Evolutionary conservation across 2,113 vertebrate species (phyloP).

Genomic region (Ctenomys sociabilis): DNA sequence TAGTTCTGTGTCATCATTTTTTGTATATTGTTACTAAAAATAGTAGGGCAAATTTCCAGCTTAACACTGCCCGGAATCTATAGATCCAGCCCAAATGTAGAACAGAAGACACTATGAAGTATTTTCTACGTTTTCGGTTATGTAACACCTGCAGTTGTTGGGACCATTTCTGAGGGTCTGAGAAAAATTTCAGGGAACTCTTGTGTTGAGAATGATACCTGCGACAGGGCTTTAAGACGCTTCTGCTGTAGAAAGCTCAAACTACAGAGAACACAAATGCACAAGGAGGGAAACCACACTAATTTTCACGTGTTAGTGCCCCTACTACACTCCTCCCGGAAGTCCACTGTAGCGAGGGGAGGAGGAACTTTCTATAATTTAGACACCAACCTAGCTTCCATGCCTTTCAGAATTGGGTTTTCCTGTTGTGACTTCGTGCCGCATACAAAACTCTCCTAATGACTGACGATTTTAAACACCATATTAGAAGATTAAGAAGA

Average conservation of each 20-base stretch:
- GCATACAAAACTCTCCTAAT: neutral
- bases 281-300: neutral
- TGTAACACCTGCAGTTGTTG: neutral
- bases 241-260: neutral
- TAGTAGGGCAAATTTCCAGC: neutral
- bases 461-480: neutral
- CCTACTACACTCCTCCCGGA: neutral
- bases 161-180: neutral
- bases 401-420: conserved; percentile 2
- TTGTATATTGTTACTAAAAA: neutral
- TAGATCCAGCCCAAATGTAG: neutral
- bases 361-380: neutral
- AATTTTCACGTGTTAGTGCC: neutral
- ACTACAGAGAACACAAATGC: neutral
- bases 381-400: neutral
- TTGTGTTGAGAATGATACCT: neutral
- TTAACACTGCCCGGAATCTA: neutral
- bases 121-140: neutral
- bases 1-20: neutral
- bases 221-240: neutral
- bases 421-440: neutral
- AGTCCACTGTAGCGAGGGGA: neutral
- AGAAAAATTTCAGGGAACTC: conserved; percentile 15
- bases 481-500: neutral
- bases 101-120: neutral